These are phyloP conservation scores for Neodontobutis hainanensis DNA, from an alignment of 2,113 vertebrate species.

Conservation along the genomic window DNA sequence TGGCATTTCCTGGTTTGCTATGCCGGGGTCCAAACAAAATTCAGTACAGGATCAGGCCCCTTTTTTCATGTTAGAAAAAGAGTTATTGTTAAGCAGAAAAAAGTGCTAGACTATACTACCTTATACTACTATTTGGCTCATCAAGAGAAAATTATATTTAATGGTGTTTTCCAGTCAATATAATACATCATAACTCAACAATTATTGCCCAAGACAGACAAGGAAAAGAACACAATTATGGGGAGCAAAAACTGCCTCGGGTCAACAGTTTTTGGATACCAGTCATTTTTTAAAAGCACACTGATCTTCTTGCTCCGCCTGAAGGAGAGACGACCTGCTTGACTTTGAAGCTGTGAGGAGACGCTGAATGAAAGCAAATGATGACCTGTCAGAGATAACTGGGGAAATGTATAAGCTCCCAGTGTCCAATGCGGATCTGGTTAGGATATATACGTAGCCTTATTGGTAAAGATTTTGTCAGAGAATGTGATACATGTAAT, in stretches of 20 bases:
- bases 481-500: no score
- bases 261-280: slow-evolving; percentile 74
- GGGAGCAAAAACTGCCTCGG: slow-evolving; percentile 62
- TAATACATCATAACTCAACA: slow-evolving; percentile 68
- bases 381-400: slow-evolving; percentile 72
- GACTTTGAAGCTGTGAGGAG: slow-evolving; percentile 75
- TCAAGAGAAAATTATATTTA: slow-evolving; percentile 62
- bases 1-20: slow-evolving; percentile 24
- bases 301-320: slow-evolving; percentile 58
- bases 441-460: slow-evolving; percentile 14
- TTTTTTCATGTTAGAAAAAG: slow-evolving; percentile 27
- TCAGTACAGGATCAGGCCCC: slow-evolving; percentile 25
- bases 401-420: slow-evolving; percentile 63
- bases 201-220: slow-evolving; percentile 65
- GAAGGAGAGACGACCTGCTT: slow-evolving; percentile 65
- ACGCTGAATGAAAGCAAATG: slow-evolving; percentile 75
- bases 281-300: slow-evolving; percentile 70
- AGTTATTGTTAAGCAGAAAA: slow-evolving; percentile 37
- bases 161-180: slow-evolving; percentile 67
- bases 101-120: slow-evolving; percentile 25
- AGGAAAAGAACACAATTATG: slow-evolving; percentile 70
- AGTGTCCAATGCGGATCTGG: slow-evolving; percentile 33
- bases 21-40: slow-evolving; percentile 21
- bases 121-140: slow-evolving; percentile 49
- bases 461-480: no score